Evolutionary conservation across 2,888 invertebrate genomes (phyloP).

Genomic region (Euplexia lucipara): DNA sequence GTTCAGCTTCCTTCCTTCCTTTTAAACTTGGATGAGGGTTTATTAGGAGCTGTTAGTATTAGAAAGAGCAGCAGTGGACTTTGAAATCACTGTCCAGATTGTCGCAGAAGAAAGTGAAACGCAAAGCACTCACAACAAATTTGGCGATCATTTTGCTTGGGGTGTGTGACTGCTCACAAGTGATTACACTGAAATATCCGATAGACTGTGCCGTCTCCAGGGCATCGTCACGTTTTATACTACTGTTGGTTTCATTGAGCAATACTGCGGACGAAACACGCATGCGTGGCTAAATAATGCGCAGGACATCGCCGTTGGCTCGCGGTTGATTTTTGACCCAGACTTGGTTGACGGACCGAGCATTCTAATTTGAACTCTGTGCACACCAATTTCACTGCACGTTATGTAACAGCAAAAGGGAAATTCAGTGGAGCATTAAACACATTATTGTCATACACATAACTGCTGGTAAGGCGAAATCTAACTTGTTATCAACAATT

Average conservation of each 20-base stretch:
- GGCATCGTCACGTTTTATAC: slow-evolving; percentile 86
- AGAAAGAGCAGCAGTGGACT: background rate
- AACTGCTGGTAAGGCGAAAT: slow-evolving; percentile 58
- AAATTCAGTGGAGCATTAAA: slow-evolving; percentile 64
- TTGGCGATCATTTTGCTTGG: slow-evolving; percentile 90
- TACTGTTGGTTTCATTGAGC: slow-evolving; percentile 80
- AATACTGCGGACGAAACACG: slow-evolving; percentile 74
- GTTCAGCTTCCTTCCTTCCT: background rate
- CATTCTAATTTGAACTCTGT: slow-evolving; percentile 88
- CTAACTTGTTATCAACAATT: slow-evolving; percentile 57
- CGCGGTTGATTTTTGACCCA: slow-evolving; percentile 84
- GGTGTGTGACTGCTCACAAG: slow-evolving; percentile 86
- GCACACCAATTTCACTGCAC: slow-evolving; percentile 83
- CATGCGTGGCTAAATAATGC: slow-evolving; percentile 78
- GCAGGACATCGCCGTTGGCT: slow-evolving; percentile 83
- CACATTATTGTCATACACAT: slow-evolving; percentile 33
- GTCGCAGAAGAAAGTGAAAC: slow-evolving; percentile 5
- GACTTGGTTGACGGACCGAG: slow-evolving; percentile 79
- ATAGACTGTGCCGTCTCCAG: slow-evolving; percentile 85
- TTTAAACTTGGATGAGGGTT: background rate
- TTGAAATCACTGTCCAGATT: slow-evolving; percentile 5
- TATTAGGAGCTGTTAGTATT: background rate
- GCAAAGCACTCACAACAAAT: slow-evolving; percentile 83
- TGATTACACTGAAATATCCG: slow-evolving; percentile 75
- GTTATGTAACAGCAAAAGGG: slow-evolving; percentile 83